Percentiles rank a stretch among this genome's conserved stretches.
Conservation (phyloP, 2,797 vertebrate genomes). For the Muscicapa comitata region DNA sequence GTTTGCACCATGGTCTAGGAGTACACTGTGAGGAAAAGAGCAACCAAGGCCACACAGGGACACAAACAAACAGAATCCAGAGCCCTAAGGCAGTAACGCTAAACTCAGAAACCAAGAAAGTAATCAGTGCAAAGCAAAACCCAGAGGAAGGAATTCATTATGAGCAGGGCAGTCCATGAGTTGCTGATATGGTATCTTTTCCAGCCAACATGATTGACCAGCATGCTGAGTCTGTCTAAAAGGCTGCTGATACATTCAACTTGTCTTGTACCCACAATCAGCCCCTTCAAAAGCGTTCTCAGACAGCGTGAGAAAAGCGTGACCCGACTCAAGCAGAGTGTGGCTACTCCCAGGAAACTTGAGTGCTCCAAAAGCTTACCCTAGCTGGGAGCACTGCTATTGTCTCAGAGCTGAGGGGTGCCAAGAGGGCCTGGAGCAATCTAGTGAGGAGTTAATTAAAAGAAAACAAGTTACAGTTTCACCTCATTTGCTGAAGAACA, state of each 20-base stretch:
- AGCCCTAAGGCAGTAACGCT: background rate
- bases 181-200: background rate
- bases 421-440: slow-evolving; percentile 11
- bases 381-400: slow-evolving; percentile 3
- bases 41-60: background rate
- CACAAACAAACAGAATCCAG: background rate
- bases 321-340: slow-evolving; percentile 17
- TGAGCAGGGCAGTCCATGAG: background rate
- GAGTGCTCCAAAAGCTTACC: background rate
- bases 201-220: background rate
- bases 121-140: slow-evolving; percentile 3
- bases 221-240: background rate
- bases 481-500: slow-evolving; percentile 9
- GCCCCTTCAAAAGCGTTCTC: background rate
- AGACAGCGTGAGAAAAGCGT: slow-evolving; percentile 46
- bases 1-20: background rate
- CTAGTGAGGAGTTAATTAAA: slow-evolving; percentile 68
- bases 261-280: background rate
- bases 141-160: slow-evolving; percentile 15
- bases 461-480: slow-evolving; percentile 46
- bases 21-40: background rate
- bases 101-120: background rate
- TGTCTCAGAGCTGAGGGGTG: background rate
- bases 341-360: background rate
- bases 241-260: background rate